A percentile compares a stretch with the other conserved stretches of the same genome.
Evolutionary conservation across 2,888 invertebrate species (phyloP).

Genomic region (Idaea straminata): DNA sequence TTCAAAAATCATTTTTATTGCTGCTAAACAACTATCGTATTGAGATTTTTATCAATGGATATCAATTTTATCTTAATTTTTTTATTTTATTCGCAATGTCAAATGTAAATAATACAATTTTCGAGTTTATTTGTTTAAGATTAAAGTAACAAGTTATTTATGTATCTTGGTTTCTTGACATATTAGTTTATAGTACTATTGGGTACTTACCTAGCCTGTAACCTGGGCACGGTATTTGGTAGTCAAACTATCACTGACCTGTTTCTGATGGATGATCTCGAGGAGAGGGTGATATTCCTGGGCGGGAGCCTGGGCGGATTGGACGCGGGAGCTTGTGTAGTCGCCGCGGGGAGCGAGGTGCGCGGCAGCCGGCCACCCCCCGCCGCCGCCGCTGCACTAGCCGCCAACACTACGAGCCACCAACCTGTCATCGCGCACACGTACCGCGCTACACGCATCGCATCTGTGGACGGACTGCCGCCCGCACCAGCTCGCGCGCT

Average conservation of each 20-base stretch:
- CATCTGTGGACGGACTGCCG: slow-evolving; percentile 59
- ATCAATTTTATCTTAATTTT: neutral
- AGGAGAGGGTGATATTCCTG: slow-evolving; percentile 70
- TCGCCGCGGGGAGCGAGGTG: slow-evolving; percentile 65
- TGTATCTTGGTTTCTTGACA: neutral
- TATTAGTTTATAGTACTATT: neutral
- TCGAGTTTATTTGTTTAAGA: neutral
- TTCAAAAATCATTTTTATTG: slow-evolving; percentile 11
- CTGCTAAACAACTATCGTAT: neutral
- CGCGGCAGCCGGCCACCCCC: slow-evolving; percentile 69
- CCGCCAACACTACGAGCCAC: slow-evolving; percentile 67
- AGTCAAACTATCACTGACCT: slow-evolving; percentile 53
- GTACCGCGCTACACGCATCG: slow-evolving; percentile 53
- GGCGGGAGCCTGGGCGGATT: slow-evolving; percentile 74
- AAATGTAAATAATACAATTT: neutral
- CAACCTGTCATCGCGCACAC: slow-evolving; percentile 61
- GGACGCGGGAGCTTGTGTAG: slow-evolving; percentile 78
- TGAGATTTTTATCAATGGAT: neutral
- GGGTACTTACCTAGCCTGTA: neutral
- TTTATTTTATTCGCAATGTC: neutral
- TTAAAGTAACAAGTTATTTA: neutral
- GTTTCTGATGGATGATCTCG: slow-evolving; percentile 69
- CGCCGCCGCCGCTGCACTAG: slow-evolving; percentile 66
- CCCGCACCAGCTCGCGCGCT: slow-evolving; percentile 54
- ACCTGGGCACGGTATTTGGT: too few relatives aligned